phyloP scores from a whole-genome alignment of 2,113 vertebrate species.

The Rana temporaria region DNA sequence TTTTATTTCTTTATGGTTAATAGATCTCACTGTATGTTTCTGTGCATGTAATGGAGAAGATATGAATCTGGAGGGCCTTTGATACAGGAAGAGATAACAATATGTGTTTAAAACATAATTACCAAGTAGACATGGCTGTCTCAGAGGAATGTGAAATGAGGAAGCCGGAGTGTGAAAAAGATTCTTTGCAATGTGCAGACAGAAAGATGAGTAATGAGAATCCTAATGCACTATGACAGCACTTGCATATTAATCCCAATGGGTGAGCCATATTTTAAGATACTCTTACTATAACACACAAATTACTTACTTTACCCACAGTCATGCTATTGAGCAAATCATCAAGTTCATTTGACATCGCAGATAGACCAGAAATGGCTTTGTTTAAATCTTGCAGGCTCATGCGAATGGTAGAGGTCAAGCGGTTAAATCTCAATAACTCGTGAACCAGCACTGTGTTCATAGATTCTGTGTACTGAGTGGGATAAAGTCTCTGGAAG shows the following conservation, averaged over 20 bases:
- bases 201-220: constrained; percentile 54
- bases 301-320: constrained; percentile 60
- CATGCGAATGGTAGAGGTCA: constrained; percentile 54
- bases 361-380: constrained; percentile 55
- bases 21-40: constrained; percentile 23
- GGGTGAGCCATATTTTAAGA: constrained; percentile 44
- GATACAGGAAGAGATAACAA: constrained; percentile 49
- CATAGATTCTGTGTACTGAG: constrained; percentile 56
- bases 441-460: constrained; percentile 46
- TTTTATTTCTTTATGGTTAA: constrained; percentile 24
- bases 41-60: constrained; percentile 4
- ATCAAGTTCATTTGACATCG: constrained; percentile 59
- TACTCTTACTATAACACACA: constrained; percentile 33
- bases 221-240: constrained; percentile 53
- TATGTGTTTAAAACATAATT: constrained; percentile 53
- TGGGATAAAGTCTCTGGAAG: constrained; percentile 47
- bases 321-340: constrained; percentile 59
- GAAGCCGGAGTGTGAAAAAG: constrained; percentile 51
- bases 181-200: constrained; percentile 33
- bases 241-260: constrained; percentile 52
- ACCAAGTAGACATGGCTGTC: constrained; percentile 38
- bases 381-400: constrained; percentile 56
- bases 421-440: constrained; percentile 37
- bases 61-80: constrained; percentile 8
- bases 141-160: constrained; percentile 42